A percentile compares a stretch with the other conserved stretches of the same genome.
Evolutionary conservation across 2,888 invertebrate genomes (phyloP).

Genomic region (Cabera pusaria): DNA sequence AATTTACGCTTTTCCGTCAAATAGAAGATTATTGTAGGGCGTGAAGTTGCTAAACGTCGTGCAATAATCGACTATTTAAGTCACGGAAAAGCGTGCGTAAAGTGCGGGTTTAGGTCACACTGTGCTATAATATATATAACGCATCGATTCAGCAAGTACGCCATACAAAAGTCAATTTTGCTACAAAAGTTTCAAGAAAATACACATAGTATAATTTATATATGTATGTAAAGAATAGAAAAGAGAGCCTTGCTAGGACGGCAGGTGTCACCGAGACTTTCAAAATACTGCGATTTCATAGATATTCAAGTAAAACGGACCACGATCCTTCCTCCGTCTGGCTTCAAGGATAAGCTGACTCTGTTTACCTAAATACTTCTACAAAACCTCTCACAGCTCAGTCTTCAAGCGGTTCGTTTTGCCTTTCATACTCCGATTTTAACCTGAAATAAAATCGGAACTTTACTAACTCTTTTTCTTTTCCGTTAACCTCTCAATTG

Average conservation of each 20-base stretch:
- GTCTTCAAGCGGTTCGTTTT: constrained; percentile 56
- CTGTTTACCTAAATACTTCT: constrained; percentile 5
- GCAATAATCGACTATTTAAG: no score
- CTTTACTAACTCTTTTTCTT: constrained; percentile 44
- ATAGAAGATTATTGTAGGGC: no score
- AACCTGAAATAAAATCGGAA: constrained; percentile 72
- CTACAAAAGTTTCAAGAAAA: background rate
- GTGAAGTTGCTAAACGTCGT: no score
- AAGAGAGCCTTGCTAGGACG: constrained; percentile 11
- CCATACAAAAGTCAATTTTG: background rate
- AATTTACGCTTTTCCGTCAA: no score
- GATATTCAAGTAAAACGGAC: constrained; percentile 8
- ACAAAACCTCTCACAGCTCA: constrained; percentile 38
- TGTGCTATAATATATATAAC: no score
- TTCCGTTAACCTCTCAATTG: no score
- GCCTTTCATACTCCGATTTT: constrained; percentile 56
- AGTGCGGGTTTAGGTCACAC: no score
- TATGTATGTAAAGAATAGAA: constrained; percentile 2
- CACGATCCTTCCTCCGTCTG: constrained; percentile 9
- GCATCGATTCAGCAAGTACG: no score
- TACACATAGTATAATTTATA: background rate
- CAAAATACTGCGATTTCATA: no score
- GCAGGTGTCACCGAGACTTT: background rate
- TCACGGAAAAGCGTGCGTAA: no score
- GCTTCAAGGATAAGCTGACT: constrained; percentile 1